These are phyloP conservation scores for Enteromius viviparus DNA, from an alignment of 2,797 vertebrate species.

Conservation along the genomic window DNA sequence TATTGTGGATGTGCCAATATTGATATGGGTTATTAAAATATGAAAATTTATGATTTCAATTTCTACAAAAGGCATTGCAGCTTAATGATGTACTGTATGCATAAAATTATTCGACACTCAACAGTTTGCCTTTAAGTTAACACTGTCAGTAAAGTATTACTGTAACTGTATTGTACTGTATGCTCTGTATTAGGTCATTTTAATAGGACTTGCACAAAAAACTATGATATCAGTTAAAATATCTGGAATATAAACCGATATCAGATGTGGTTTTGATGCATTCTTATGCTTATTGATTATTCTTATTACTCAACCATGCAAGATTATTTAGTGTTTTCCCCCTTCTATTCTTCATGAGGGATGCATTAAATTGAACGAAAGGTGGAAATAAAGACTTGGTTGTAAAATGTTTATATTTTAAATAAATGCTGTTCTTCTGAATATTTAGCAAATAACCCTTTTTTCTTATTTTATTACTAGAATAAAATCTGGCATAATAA, in stretches of 20 bases:
- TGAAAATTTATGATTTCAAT: no score
- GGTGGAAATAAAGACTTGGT: background rate
- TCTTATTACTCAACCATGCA: background rate
- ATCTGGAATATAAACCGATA: background rate
- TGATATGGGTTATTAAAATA: no score
- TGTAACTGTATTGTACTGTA: background rate
- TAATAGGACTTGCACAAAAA: background rate
- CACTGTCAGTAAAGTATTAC: background rate
- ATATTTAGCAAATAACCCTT: background rate
- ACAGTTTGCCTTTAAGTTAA: background rate
- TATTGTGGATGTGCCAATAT: no score
- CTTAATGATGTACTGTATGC: background rate
- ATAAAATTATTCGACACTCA: background rate
- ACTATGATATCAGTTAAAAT: background rate
- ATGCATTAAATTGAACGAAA: background rate
- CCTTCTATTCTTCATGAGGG: background rate
- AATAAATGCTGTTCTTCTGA: background rate
- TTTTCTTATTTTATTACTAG: background rate
- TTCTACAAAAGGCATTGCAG: no score
- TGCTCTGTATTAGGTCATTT: background rate
- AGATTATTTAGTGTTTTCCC: no score
- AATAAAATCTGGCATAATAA: background rate
- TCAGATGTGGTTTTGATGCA: background rate
- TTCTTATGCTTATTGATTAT: no score
- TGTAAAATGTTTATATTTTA: background rate